Conservation (phyloP, 2,113 vertebrate species). For the Acrocephalus arundinaceus region DNA sequence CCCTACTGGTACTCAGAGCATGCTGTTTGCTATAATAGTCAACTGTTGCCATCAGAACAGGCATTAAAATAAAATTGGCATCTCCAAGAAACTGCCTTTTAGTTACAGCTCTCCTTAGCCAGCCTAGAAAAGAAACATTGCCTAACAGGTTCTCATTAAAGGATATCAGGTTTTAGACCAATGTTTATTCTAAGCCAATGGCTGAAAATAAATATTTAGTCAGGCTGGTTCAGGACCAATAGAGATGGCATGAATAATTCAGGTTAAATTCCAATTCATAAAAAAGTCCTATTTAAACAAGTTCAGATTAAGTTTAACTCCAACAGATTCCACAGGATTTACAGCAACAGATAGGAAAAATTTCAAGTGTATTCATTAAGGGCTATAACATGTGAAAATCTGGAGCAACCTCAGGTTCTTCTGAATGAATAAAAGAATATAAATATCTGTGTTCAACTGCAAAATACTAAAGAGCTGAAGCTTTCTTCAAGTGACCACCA, state of each 20-base stretch:
- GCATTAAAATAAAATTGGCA: not conserved
- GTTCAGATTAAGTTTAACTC: not conserved
- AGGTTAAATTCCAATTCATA: not conserved
- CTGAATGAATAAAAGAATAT: not conserved
- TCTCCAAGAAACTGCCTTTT: not conserved
- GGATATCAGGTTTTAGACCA: not conserved
- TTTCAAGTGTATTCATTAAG: not conserved
- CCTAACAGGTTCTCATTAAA: not conserved
- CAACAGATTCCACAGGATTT: not conserved
- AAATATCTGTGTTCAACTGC: not conserved
- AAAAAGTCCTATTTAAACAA: not conserved
- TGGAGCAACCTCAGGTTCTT: not conserved
- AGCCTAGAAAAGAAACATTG: not conserved
- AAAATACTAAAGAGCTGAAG: not conserved
- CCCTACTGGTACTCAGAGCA: not conserved
- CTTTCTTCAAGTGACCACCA: not conserved
- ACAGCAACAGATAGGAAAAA: not conserved
- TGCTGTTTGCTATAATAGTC: not conserved
- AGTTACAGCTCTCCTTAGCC: not conserved
- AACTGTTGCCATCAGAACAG: not conserved
- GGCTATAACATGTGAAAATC: not conserved
- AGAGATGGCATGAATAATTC: not conserved
- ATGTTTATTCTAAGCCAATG: not conserved
- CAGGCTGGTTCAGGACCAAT: not conserved
- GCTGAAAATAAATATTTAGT: conserved; percentile 9